Conservation (phyloP, 23 tunicate genomes). For the Halocynthia roretzi region DNA sequence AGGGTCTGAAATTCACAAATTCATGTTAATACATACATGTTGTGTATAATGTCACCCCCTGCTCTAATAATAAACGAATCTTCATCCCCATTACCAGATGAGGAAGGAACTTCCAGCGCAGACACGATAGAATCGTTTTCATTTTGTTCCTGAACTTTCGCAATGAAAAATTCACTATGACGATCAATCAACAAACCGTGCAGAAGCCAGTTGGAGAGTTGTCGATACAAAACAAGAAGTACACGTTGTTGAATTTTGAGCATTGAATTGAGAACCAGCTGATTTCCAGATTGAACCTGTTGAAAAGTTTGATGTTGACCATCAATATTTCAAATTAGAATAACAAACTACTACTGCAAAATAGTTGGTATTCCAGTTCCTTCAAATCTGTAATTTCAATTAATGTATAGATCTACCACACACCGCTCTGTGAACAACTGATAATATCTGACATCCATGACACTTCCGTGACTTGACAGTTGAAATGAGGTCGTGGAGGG, state of each 20-base stretch:
- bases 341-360: too few species aligned
- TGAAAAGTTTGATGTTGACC: too few species aligned
- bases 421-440: constrained; percentile 20
- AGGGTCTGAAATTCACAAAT: too few species aligned
- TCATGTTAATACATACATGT: too few species aligned
- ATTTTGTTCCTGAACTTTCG: neutral
- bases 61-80: too few species aligned
- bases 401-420: too few species aligned
- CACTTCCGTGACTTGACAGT: constrained; percentile 45
- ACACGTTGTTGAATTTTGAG: constrained; percentile 39
- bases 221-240: constrained; percentile 70
- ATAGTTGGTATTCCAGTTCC: too few species aligned
- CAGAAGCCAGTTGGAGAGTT: constrained; percentile 68
- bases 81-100: neutral
- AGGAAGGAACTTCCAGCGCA: neutral
- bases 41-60: too few species aligned
- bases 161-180: constrained; percentile 68
- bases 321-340: too few species aligned
- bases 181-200: constrained; percentile 70
- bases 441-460: constrained; percentile 85
- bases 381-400: too few species aligned
- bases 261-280: constrained; percentile 32
- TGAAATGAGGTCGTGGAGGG: constrained; percentile 40
- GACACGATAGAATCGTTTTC: neutral
- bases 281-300: constrained; percentile 49